Conservation (phyloP, 2,888 invertebrate species). For the Ornithoptera priamus region DNA sequence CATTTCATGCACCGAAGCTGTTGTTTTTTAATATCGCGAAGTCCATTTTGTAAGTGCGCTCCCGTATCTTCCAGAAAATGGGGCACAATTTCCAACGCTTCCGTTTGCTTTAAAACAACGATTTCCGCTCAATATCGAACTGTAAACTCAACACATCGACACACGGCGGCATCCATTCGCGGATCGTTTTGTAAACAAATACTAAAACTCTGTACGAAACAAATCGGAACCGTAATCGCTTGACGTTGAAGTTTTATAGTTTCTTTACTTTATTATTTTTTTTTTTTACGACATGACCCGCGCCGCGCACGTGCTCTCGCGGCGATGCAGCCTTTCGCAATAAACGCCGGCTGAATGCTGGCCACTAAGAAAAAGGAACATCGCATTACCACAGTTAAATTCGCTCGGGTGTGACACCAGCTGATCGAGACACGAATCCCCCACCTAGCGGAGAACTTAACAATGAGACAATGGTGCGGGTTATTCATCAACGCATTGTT, state of each 20-base stretch:
- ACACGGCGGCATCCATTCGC: conserved; percentile 20
- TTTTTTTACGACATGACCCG: conserved; percentile 43
- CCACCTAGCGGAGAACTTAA: conserved; percentile 19
- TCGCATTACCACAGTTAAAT: conserved; percentile 17
- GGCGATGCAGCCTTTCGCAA: conserved; percentile 59
- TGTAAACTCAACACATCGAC: conserved; percentile 26
- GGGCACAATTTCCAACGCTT: conserved; percentile 47
- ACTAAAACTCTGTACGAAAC: conserved; percentile 42
- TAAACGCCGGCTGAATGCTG: conserved; percentile 38
- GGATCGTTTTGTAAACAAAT: conserved; percentile 27
- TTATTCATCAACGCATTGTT: conserved; percentile 31
- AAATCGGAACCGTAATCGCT: conserved; percentile 36
- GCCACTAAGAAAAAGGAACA: conserved; percentile 31
- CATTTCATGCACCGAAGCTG: conserved; percentile 4
- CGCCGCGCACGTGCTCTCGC: conserved; percentile 57
- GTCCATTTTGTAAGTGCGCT: conserved; percentile 33
- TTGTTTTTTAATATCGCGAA: background rate
- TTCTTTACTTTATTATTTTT: conserved; percentile 36
- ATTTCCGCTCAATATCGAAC: conserved; percentile 40
- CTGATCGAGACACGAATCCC: conserved; percentile 16
- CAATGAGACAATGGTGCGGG: conserved; percentile 30
- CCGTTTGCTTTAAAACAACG: conserved; percentile 46
- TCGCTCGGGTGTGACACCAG: conserved; percentile 19
- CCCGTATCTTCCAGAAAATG: conserved; percentile 56
- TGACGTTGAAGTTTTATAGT: conserved; percentile 34